Evolutionary conservation across 1,140 invertebrate species (phyloP), one percentile per base, ranked within the genome.

Genomic region (Sycophila sp.): DNA sequence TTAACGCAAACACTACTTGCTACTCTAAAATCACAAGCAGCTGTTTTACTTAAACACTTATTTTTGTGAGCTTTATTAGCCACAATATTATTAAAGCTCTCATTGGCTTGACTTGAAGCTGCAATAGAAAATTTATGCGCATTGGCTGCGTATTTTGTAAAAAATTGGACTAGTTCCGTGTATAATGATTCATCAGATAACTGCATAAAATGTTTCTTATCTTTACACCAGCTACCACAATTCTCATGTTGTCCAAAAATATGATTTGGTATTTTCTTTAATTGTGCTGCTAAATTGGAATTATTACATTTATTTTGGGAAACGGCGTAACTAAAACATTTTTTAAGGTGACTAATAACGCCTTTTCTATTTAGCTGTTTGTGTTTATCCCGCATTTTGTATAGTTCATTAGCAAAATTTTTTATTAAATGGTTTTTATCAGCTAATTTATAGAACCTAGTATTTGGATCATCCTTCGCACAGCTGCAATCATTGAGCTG

Each of bases 381-480:
- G 32, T 66, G 38, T 8, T 30, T 22, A 11, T 34, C n/a, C 34
- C 62, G 19, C 56, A 75, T 59, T 28, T 36, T 47, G 58, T 75
- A 73, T 11, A 75, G 49, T 22, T 75, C 73, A 42, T 68, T 70
- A 15, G 28, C 15, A 34, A 76, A 74, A 63, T 76, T 69, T 51
- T 76, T 76, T 13, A 28, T 55, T 4, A 75, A 42, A 47, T 77
- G 74, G 53, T 74, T 77, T 49, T 45, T 66, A 40, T 77, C 76
- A 4, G 75, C 71, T 64, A 76, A 71, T 45, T 73, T 73, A 19
- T 51, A 22, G 3, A 73, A 26, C 3, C 40, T 36, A 2, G 22
- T 2, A 17, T 19, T 56, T 28, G 36, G n/a, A 30, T 69, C 32
- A n/a, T 55, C 28, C 36, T 34, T 19, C 72, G 28, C 1, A 69